A percentile compares a stretch with the other conserved stretches of the same genome.
These are phyloP conservation scores for Eubasilissa splendida DNA, from an alignment of 2,888 invertebrate species.

Conservation along the genomic window DNA sequence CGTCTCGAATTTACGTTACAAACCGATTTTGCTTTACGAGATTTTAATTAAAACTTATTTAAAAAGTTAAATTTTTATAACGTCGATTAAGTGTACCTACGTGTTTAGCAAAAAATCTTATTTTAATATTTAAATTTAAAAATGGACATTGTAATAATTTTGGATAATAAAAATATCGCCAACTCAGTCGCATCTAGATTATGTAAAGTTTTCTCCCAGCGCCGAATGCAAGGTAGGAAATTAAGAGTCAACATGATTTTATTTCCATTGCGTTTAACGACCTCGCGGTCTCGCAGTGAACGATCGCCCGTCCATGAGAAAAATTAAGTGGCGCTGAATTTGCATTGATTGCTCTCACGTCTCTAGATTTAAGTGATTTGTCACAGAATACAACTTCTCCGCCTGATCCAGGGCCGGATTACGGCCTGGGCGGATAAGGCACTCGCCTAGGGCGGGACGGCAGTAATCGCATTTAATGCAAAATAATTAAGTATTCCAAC, in stretches of 20 bases:
- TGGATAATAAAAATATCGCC: no score
- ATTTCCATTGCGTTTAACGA: conserved; percentile 27
- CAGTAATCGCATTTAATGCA: background rate
- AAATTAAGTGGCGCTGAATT: conserved; percentile 23
- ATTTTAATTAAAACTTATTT: no score
- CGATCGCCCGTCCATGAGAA: conserved; percentile 10
- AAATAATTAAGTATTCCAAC: no score
- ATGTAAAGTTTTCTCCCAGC: no score
- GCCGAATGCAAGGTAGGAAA: background rate
- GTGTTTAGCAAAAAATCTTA: no score
- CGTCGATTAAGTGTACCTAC: no score
- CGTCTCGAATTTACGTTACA: no score
- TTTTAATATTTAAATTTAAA: no score
- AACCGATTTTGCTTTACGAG: no score
- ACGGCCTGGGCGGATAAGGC: background rate
- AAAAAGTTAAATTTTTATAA: no score
- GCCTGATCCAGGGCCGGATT: background rate
- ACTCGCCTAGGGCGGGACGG: background rate
- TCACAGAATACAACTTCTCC: background rate
- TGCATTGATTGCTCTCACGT: conserved; percentile 27
- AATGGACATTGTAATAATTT: no score
- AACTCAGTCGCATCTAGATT: no score
- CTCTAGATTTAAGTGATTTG: conserved; percentile 21
- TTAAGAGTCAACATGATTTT: conserved; percentile 18
- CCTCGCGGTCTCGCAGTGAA: conserved; percentile 15